A percentile compares a stretch with the other conserved stretches of the same genome.
phyloP scores from a whole-genome alignment of 2,888 invertebrate species.

The Bellardia bayeri region DNA sequence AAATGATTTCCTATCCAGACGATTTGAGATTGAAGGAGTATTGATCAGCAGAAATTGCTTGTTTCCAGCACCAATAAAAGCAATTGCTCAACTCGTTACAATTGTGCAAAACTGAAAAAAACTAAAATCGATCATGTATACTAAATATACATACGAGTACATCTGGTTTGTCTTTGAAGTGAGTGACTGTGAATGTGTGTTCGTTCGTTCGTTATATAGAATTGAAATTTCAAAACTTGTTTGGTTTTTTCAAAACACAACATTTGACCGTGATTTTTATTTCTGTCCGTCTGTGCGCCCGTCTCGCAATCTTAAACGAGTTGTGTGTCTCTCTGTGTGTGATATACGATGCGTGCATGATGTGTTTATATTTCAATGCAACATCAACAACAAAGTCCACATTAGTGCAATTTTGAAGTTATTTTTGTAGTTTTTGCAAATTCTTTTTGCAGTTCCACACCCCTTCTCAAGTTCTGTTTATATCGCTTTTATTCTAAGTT shows the following conservation, averaged over 20 bases:
- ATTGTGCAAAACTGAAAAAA: slow-evolving; percentile 3
- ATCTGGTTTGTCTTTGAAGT: slow-evolving; percentile 39
- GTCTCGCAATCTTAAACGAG: slow-evolving; percentile 57
- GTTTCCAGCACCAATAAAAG: slow-evolving; percentile 36
- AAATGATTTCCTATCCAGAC: no score
- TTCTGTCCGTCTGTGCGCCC: slow-evolving; percentile 43
- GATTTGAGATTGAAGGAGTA: no score
- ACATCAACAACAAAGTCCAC: slow-evolving; percentile 35
- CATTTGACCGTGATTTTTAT: slow-evolving; percentile 70
- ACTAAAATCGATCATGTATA: slow-evolving; percentile 42
- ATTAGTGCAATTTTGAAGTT: slow-evolving; percentile 60
- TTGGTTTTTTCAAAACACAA: slow-evolving; percentile 59
- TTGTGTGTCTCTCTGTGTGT: slow-evolving; percentile 39
- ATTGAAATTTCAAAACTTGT: slow-evolving; percentile 58
- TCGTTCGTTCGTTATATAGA: slow-evolving; percentile 37
- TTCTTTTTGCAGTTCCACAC: slow-evolving; percentile 39
- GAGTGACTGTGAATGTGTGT: slow-evolving; percentile 2
- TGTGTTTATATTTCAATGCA: slow-evolving; percentile 36
- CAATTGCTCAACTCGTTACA: slow-evolving; percentile 48
- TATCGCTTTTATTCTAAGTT: not conserved
- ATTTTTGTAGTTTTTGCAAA: slow-evolving; percentile 49
- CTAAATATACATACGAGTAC: not conserved
- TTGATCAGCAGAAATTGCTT: not conserved
- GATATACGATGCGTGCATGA: slow-evolving; percentile 42
- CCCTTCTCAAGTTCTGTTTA: slow-evolving; percentile 43